Base-by-base conservation (phyloP, 1,140 invertebrate species). In the Cydia fagiglandana region DNA sequence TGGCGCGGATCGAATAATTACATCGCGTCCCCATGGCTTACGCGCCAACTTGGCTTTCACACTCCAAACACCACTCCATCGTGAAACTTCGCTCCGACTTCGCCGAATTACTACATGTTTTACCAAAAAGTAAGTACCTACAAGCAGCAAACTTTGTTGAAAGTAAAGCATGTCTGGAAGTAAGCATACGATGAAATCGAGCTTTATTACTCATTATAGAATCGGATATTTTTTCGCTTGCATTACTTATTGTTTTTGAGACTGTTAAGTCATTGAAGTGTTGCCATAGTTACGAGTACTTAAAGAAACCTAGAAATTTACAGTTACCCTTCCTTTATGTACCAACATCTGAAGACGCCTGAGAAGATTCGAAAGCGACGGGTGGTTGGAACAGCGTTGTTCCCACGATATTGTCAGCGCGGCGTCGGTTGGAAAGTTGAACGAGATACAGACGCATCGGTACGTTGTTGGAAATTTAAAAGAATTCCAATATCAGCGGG, bases 401-500 rank as follows among this genome's bases (percentile, higher is more conserved):
- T 78, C 56, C 17, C 20, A 79, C 47, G 81, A 77, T 80, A 86
- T 86, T 78, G 79, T 82, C 77, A 87, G 87, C 75, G 89, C 84
- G 84, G 80, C 83, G 84, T 86, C 73, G 47, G 81, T 83, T 78
- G 81, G 77, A 82, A 83, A 89, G 85, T 86, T 78, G 82, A 75
- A 68, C 78, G 70, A 74, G 76, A 74, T 61, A 75, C 50, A 38
- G 75, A 80, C 76, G 64, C 41, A 34, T 74, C 80, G 80, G 80
- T 80, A 86, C 84, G 34, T 87, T 86, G 86, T 89, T 88, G 76
- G 79, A 83, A 82, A 88, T 87, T 86, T 83, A 86, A 83, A 90
- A 91, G 87, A 90, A 91, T 90, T 91, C 84, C 84, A 90, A 91
- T 90, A 91, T 86, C 79, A 81, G 79, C 13, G 79, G 78, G 78